Conservation (phyloP, 1,140 invertebrate genomes). For the Bombus superbus region DNA sequence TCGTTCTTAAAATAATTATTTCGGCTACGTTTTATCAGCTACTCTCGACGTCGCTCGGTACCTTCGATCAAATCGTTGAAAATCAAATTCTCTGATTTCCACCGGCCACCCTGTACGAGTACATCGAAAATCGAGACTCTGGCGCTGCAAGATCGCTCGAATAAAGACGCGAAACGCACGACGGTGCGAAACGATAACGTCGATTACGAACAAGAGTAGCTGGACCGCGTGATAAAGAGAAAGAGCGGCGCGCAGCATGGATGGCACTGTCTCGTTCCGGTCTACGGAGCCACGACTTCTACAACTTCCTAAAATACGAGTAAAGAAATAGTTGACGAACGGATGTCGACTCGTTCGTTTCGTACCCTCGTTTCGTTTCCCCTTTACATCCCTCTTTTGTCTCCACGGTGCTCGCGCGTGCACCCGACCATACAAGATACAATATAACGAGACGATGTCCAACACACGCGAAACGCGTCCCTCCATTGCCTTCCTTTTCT, state of each 20-base stretch:
- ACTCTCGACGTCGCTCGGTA: too few species aligned
- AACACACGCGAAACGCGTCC: not conserved
- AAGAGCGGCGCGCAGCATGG: conserved; percentile 45
- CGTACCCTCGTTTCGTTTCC: conserved; percentile 49
- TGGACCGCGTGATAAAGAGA: conserved; percentile 34
- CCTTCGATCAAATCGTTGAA: too few species aligned
- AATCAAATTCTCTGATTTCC: not conserved
- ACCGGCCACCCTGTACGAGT: not conserved
- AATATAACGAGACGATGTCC: conserved; percentile 26
- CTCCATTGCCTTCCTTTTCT: not conserved
- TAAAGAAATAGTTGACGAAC: conserved; percentile 68
- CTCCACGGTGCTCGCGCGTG: not conserved
- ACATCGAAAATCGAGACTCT: not conserved
- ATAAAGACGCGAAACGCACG: not conserved
- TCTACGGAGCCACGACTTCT: conserved; percentile 70
- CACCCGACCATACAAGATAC: conserved; percentile 7
- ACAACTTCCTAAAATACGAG: conserved; percentile 76
- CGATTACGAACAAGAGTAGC: conserved; percentile 25
- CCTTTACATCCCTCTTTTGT: not conserved
- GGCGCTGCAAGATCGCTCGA: not conserved
- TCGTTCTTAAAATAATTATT: too few species aligned
- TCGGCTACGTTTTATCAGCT: too few species aligned
- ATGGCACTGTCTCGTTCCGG: conserved; percentile 58
- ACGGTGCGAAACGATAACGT: not conserved
- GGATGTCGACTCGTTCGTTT: conserved; percentile 63